Evolutionary conservation across 2,113 vertebrate species (phyloP).

Genomic region (Tachysurus fulvidraco): DNA sequence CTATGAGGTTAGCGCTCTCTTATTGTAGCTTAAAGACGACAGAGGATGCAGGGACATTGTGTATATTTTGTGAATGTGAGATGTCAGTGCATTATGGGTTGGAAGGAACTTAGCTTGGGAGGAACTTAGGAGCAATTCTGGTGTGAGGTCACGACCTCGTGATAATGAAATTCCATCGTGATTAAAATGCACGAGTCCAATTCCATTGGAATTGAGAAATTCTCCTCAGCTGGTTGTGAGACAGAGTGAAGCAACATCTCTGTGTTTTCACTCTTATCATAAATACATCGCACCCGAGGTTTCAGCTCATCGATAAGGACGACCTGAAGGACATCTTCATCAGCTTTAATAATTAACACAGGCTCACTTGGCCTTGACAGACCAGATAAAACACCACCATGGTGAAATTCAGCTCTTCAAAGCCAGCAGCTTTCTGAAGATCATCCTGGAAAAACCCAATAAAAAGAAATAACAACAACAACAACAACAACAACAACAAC

Average conservation of each 20-base stretch:
- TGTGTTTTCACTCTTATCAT: constrained; percentile 34
- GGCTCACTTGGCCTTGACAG: constrained; percentile 50
- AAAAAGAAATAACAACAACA: neutral
- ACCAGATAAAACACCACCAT: constrained; percentile 38
- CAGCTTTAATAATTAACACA: constrained; percentile 59
- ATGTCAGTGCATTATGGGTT: neutral
- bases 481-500: neutral
- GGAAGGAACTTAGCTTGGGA: neutral
- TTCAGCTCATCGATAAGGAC: constrained; percentile 41
- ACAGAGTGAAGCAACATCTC: neutral
- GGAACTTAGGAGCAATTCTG: neutral
- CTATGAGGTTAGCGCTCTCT: neutral
- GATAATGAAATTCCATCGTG: neutral
- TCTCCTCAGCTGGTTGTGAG: neutral
- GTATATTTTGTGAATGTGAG: neutral
- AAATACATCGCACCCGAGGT: constrained; percentile 1
- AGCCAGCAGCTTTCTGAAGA: neutral
- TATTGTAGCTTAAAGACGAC: neutral
- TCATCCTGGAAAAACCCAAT: neutral
- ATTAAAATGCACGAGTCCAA: neutral
- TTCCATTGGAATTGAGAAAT: neutral
- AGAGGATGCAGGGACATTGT: neutral
- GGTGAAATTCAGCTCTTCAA: neutral
- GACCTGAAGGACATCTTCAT: constrained; percentile 48
- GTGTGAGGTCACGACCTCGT: neutral